Conservation (phyloP, 1,140 invertebrate species). For the Steinernema feltiae region DNA sequence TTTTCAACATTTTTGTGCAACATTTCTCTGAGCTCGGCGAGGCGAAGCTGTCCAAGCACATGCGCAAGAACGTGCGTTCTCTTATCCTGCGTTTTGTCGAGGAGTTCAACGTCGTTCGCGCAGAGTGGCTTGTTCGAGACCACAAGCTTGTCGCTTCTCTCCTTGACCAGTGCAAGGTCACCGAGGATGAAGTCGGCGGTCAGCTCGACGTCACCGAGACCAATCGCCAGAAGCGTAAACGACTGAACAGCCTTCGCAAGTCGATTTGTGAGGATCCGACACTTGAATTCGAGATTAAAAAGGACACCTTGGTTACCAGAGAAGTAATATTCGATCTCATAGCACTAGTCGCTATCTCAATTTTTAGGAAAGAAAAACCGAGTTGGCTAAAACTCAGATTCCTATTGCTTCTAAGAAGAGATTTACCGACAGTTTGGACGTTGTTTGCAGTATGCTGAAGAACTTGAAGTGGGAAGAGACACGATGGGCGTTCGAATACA, state of each 20-base stretch:
- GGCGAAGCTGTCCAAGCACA: neutral
- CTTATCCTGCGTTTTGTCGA: conserved; percentile 20
- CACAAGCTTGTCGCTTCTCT: neutral
- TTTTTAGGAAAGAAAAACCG: neutral
- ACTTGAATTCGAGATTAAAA: neutral
- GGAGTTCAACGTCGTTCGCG: conserved; percentile 19
- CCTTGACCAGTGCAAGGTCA: neutral
- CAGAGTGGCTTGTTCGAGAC: conserved; percentile 15
- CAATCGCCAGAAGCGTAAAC: neutral
- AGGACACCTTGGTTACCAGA: neutral
- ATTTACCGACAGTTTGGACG: neutral
- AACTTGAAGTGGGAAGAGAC: neutral
- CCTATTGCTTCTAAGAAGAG: neutral
- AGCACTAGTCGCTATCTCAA: too few species aligned
- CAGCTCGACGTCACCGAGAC: neutral
- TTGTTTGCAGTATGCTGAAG: neutral
- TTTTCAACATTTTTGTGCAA: neutral
- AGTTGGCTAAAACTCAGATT: neutral
- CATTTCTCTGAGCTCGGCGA: neutral
- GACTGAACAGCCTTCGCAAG: neutral
- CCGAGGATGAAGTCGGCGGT: neutral
- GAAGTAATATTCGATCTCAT: too few species aligned
- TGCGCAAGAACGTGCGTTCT: conserved; percentile 11
- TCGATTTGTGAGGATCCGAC: neutral
- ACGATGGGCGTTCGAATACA: neutral